Base-by-base conservation (phyloP, 2,797 vertebrate species). In the Sternarchorhynchus goeldii region DNA sequence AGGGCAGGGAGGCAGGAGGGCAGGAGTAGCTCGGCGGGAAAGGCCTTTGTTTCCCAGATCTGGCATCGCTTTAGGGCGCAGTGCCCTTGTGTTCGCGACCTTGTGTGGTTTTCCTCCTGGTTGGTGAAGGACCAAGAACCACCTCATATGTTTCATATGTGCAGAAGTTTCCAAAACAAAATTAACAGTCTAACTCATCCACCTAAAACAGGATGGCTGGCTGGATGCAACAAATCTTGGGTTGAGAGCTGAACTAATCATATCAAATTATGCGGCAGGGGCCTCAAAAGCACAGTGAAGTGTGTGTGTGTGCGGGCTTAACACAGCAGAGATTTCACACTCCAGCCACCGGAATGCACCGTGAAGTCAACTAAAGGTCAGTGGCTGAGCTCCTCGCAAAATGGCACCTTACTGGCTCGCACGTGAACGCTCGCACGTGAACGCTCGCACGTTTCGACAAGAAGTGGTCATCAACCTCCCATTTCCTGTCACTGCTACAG, bases 1-100 rank as follows among this genome's bases (percentile, higher is more conserved):
- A 59, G 53, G 39, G 81, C 77, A 74, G 77, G 58, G 85, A 77
- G 84, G 78, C 87, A 77, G 78, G 81, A 58, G 45, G 39, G 81
- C 77, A 50, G 80, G 66, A 79, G 77, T 90, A 84, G 90, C 85
- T 82, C 90, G 89, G 86, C 87, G 76, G 82, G 87, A 89, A 86
- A 78, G 74, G 83, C 84, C 89, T 93, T 93, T 92, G 91, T 92
- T 88, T 91, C 88, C 86, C 84, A 88, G 86, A 86, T 85, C 80
- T 75, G 77, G 77, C 77, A 90, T 90, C 85, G 81, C 81, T 90
- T 87, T 82, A 76, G 81, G 70, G 65, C 29, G 87, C 85, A 77
- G 76, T 75, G 76, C 75, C 68, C 63, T 83, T 62, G 78, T 77
- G 71, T 87, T 86, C 55, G 70, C 62, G 41, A 83, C 83, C 82